Evolutionary conservation across 30 jellyfish, hydroid and myxozoan species (phyloP).

Genomic region (Pelagia noctiluca): DNA sequence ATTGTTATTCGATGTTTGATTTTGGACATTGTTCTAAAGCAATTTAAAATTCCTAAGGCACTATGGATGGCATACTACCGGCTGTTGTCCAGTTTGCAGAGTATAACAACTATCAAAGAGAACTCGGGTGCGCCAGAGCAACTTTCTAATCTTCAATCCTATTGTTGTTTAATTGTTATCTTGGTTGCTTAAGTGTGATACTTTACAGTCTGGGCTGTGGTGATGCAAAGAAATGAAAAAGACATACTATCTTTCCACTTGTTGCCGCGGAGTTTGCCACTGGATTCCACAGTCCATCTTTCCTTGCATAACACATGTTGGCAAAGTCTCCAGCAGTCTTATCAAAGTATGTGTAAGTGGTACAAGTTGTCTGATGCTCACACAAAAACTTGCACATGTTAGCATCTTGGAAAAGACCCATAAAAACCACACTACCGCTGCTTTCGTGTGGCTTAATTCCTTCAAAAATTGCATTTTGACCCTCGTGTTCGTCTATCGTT

Average conservation of each 20-base stretch:
- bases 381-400: slow-evolving; percentile 71
- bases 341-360: slow-evolving; percentile 84
- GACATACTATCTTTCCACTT: slow-evolving; percentile 89
- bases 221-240: not conserved
- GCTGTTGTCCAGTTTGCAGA: too few species aligned
- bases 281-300: slow-evolving; percentile 96
- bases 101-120: too few species aligned
- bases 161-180: too few species aligned
- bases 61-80: too few species aligned
- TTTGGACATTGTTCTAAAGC: too few species aligned
- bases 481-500: slow-evolving; percentile 53
- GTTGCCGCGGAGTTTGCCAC: slow-evolving; percentile 61
- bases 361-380: slow-evolving; percentile 69
- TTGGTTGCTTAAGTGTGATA: too few species aligned
- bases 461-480: slow-evolving; percentile 79
- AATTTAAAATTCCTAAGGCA: too few species aligned
- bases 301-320: slow-evolving; percentile 86
- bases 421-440: slow-evolving; percentile 57
- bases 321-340: slow-evolving; percentile 69
- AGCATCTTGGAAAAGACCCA: slow-evolving; percentile 69
- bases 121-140: too few species aligned
- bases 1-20: too few species aligned
- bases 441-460: slow-evolving; percentile 81
- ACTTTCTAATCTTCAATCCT: too few species aligned
- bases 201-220: too few species aligned